These are phyloP conservation scores for Drosophila rufa DNA, from an alignment of 1,140 invertebrate genomes.

Conservation along the genomic window DNA sequence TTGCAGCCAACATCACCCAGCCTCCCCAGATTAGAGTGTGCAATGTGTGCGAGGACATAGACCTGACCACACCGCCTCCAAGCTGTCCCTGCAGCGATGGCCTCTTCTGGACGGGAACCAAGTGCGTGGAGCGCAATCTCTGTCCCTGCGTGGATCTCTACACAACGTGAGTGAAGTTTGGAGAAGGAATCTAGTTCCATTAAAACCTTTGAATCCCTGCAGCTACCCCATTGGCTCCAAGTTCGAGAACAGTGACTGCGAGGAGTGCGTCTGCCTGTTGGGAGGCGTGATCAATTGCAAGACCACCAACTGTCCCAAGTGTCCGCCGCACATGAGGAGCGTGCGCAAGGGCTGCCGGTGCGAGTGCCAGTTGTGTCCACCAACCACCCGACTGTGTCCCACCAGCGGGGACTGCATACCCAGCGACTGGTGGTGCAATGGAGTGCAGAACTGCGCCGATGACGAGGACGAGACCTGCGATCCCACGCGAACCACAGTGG, in stretches of 20 bases:
- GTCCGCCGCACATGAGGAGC: constrained; percentile 1
- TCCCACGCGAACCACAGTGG: constrained; percentile 1
- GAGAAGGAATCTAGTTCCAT: too few relatives aligned
- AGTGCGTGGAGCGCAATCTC: constrained; percentile 20
- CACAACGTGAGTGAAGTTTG: not conserved
- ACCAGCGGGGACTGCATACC: constrained; percentile 15
- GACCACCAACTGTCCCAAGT: constrained; percentile 3
- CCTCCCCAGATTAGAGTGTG: not conserved
- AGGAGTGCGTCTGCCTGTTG: constrained; percentile 19
- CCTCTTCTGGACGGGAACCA: constrained; percentile 11
- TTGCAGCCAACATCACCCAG: constrained; percentile 5
- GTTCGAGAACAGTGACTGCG: constrained; percentile 14
- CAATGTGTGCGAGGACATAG: constrained; percentile 3
- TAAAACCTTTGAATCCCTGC: not conserved
- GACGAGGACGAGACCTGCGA: constrained; percentile 15
- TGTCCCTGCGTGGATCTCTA: constrained; percentile 10
- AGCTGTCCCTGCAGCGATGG: constrained; percentile 1
- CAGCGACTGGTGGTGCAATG: constrained; percentile 15
- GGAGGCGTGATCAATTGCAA: constrained; percentile 12
- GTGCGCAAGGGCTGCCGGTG: constrained; percentile 8
- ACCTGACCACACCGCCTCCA: not conserved
- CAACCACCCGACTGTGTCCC: constrained; percentile 12
- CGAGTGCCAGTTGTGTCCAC: constrained; percentile 23
- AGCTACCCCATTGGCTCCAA: constrained; percentile 19
- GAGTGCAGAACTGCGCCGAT: constrained; percentile 17